These are phyloP conservation scores for Meleagris gallopavo DNA, from an alignment of 2,113 vertebrate species.

Conservation along the genomic window DNA sequence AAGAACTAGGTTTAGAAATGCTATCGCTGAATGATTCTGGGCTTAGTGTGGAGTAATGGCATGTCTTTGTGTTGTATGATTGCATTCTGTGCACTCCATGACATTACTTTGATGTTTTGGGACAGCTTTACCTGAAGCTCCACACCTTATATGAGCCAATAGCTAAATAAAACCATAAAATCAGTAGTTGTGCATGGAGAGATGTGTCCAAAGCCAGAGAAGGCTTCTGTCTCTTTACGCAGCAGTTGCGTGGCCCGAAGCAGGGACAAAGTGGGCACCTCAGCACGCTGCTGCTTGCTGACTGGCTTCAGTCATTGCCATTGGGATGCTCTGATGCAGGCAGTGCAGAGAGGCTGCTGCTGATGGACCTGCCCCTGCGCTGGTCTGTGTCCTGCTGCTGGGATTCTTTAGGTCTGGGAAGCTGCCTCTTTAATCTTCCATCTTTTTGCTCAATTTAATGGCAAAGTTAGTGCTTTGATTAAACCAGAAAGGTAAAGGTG, in stretches of 20 bases:
- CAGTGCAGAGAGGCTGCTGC: background rate
- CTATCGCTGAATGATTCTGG: background rate
- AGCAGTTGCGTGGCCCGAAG: fast-evolving
- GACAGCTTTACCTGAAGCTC: background rate
- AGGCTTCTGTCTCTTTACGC: fast-evolving
- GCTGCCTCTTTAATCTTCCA: background rate
- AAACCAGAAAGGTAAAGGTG: background rate
- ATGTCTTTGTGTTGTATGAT: background rate
- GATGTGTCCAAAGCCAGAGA: fast-evolving
- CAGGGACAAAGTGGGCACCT: fast-evolving
- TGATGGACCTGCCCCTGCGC: background rate
- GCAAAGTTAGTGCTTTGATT: background rate
- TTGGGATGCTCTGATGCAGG: fast-evolving
- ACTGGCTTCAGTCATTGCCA: background rate
- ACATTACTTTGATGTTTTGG: background rate
- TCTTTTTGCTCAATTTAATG: background rate
- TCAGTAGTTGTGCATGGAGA: fast-evolving
- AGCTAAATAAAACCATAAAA: background rate
- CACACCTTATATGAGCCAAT: fast-evolving
- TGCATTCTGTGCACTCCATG: fast-evolving
- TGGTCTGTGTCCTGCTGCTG: background rate
- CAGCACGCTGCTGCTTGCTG: background rate
- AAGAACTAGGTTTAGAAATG: background rate
- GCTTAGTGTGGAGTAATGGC: background rate
- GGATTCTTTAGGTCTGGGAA: background rate